Evolutionary conservation across 2,797 vertebrate genomes (phyloP).

Genomic region (Molossus molossus): DNA sequence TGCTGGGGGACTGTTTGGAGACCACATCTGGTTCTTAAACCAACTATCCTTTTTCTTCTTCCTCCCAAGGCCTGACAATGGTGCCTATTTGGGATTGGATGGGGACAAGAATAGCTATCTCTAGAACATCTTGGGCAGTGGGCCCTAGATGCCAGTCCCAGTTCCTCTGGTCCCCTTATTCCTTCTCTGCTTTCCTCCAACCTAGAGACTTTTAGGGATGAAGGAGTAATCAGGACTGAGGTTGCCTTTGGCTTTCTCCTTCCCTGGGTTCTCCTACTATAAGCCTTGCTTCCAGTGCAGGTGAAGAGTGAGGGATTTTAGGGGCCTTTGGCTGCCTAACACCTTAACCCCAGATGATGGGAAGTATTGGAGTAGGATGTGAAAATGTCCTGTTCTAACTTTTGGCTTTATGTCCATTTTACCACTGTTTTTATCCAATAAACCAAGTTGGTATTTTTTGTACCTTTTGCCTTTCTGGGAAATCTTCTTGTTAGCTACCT

Average conservation of each 20-base stretch:
- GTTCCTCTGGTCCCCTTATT: neutral
- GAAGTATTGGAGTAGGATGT: constrained; percentile 52
- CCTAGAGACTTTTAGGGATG: neutral
- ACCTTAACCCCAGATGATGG: constrained; percentile 59
- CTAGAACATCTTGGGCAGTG: constrained; percentile 50
- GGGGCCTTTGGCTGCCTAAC: neutral
- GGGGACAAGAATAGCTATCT: neutral
- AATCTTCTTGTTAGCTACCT: constrained; percentile 66
- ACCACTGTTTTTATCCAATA: constrained; percentile 90
- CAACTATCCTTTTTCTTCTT: constrained; percentile 66
- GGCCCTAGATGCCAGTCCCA: neutral
- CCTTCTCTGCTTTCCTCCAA: constrained; percentile 70
- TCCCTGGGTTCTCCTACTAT: neutral
- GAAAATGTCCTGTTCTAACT: constrained; percentile 73
- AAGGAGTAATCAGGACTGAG: constrained; percentile 66
- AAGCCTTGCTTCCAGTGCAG: constrained; percentile 56
- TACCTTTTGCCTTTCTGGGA: constrained; percentile 81
- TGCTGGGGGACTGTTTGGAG: constrained; percentile 63
- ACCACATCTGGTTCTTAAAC: constrained; percentile 68
- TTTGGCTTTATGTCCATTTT: constrained; percentile 87
- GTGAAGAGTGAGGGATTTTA: constrained; percentile 42
- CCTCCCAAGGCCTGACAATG: constrained; percentile 37
- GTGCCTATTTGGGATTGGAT: constrained; percentile 51
- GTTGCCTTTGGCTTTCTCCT: neutral
- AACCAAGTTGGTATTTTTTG: constrained; percentile 90